A percentile compares a stretch with the other conserved stretches of the same genome.
phyloP scores from a whole-genome alignment of 2,797 vertebrate genomes.

The Necrosyrtes monachus region DNA sequence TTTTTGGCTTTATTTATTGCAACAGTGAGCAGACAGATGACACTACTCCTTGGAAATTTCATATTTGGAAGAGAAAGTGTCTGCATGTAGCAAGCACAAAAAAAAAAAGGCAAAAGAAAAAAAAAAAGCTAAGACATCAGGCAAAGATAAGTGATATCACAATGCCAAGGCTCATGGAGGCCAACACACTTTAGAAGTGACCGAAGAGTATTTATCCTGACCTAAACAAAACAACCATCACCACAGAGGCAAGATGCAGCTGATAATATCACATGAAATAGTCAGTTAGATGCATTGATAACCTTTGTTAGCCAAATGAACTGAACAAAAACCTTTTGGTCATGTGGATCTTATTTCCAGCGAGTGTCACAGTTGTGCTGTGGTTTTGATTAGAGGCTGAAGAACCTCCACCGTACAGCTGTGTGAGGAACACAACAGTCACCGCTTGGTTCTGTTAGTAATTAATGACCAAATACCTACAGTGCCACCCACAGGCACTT shows the following conservation, averaged over 20 bases:
- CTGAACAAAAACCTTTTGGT: not conserved
- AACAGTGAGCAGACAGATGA: not conserved
- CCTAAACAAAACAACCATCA: not conserved
- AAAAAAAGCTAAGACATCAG: not conserved
- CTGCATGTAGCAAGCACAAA: not conserved
- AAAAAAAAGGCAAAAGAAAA: rapidly evolving
- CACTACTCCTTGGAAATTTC: not conserved
- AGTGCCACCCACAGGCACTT: conserved; percentile 25
- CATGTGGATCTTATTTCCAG: not conserved
- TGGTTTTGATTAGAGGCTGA: not conserved
- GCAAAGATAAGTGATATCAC: not conserved
- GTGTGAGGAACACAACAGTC: not conserved
- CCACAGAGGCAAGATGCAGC: not conserved
- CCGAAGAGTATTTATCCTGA: not conserved
- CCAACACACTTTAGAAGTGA: not conserved
- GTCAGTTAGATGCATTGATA: not conserved
- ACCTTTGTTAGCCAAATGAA: not conserved
- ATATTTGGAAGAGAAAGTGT: not conserved
- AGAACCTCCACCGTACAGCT: not conserved
- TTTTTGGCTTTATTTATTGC: not conserved
- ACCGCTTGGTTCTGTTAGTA: not conserved
- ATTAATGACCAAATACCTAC: conserved; percentile 20
- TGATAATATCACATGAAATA: not conserved
- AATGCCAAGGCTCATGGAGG: not conserved
- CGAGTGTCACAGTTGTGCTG: not conserved